Percentiles rank a stretch among this genome's conserved stretches.
Evolutionary conservation across 2,797 vertebrate species (phyloP).

Genomic region (Meda fulgida): DNA sequence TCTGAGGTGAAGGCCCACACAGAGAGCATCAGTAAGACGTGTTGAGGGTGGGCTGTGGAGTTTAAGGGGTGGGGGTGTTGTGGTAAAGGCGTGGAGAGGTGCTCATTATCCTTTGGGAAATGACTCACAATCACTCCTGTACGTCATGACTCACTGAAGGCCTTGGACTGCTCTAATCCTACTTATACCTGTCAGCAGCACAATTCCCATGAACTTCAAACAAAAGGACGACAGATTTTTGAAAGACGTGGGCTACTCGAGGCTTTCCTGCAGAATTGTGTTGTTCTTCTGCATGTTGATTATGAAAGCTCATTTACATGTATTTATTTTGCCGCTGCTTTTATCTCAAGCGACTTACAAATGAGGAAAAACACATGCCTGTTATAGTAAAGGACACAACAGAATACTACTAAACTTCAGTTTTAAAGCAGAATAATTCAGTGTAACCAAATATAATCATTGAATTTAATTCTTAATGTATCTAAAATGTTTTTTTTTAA

Average conservation of each 20-base stretch:
- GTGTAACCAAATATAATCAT: background rate
- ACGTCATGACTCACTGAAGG: conserved; percentile 53
- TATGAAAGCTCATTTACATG: conserved; percentile 30
- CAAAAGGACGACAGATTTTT: background rate
- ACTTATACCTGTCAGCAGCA: conserved; percentile 52
- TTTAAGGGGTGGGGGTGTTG: background rate
- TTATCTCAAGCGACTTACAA: background rate
- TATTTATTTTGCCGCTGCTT: background rate
- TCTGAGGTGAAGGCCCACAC: conserved; percentile 43
- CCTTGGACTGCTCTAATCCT: conserved; percentile 48
- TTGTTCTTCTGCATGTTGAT: background rate
- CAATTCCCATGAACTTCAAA: conserved; percentile 7
- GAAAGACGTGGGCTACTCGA: background rate
- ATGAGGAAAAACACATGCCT: background rate
- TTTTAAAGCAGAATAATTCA: background rate
- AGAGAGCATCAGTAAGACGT: background rate
- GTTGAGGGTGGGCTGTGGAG: conserved; percentile 5
- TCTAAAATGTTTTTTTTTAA: background rate
- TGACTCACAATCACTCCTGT: conserved; percentile 25
- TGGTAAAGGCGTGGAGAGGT: background rate
- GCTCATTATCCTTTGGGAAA: conserved; percentile 13
- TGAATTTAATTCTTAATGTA: background rate
- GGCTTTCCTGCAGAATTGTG: background rate
- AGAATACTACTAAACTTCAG: background rate
- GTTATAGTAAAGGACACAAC: background rate